Evolutionary conservation across 2,113 vertebrate genomes (phyloP), one percentile per base, ranked within the genome.

Genomic region (Ursus arctos): DNA sequence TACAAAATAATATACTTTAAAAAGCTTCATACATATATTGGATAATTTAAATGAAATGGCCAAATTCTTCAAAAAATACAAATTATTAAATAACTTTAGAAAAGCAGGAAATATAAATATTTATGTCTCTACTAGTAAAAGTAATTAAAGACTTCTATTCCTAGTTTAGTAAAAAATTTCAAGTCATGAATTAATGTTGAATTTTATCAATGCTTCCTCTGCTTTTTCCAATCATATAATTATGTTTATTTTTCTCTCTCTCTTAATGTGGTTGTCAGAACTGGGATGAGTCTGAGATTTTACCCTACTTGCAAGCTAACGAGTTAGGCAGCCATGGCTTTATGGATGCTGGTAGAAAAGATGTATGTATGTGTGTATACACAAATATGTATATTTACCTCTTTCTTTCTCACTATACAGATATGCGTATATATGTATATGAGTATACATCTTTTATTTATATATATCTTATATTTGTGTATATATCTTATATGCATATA

Each of bases 161-260:
- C 18, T 24, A 67, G 31, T 28, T 87, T 57, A 91, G 24, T 31
- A 86, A 65, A 43, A 72, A 49, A 40, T 47, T 86, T 55, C 12
- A 80, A 55, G 74, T 81, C 28, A 83, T 55, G 43, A 95, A 90
- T 90, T 90, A 83, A 63, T 83, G 18, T 74, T 65, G 10, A 83
- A 72, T 63, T 22, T 61, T 24, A 88, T 51, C 72, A 72, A 51
- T 61, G 49, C 26, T 43, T 83, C 43, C 16, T 61, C 80, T 72
- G 26, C 26, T 43, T 83, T 61, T 83, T 61, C 55, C 6, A 11
- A 55, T 69, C 24, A 22, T 57, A 33, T 65, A 57, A 69, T 43
- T 57, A 43, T 40, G 26, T 82, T 43, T 43, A 18, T 40, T 31
- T 31, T 53, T 67, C 21, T 16, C 40, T n/a, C 4, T 63, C 31